A percentile compares a stretch with the other conserved stretches of the same genome.
These are phyloP conservation scores for Aeoliscus strigatus DNA, from an alignment of 2,797 vertebrate genomes.

Conservation along the genomic window DNA sequence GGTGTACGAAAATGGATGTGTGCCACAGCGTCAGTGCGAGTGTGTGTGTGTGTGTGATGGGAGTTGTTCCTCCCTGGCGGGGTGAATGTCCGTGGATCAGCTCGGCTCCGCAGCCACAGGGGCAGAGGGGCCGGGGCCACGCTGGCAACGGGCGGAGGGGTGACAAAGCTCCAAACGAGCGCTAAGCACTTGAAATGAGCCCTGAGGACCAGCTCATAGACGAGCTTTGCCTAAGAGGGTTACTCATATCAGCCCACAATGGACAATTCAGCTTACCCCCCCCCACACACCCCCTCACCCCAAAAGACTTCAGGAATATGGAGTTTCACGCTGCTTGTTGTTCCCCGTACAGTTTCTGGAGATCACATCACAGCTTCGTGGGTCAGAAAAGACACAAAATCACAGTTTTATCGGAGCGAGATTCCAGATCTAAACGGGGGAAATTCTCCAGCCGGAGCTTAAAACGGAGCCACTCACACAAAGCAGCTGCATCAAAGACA, in stretches of 20 bases:
- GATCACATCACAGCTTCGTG: slow-evolving; percentile 7
- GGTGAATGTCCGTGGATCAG: slow-evolving; percentile 59
- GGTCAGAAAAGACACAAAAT: slow-evolving; percentile 19
- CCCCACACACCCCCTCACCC: too few species aligned
- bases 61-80: slow-evolving; percentile 55
- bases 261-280: slow-evolving; percentile 65
- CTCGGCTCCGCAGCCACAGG: slow-evolving; percentile 59
- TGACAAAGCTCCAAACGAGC: slow-evolving; percentile 73
- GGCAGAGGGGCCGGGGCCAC: slow-evolving; percentile 61
- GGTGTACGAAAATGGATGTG: slow-evolving; percentile 58
- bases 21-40: slow-evolving; percentile 36
- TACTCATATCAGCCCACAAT: slow-evolving; percentile 71
- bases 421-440: slow-evolving; percentile 25
- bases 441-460: slow-evolving; percentile 37
- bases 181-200: slow-evolving; percentile 75
- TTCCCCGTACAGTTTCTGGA: slow-evolving; percentile 14
- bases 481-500: slow-evolving; percentile 69
- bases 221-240: slow-evolving; percentile 76
- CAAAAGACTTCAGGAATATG: slow-evolving; percentile 43
- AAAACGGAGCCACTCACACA: slow-evolving; percentile 37
- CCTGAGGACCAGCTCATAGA: slow-evolving; percentile 68
- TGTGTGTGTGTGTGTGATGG: slow-evolving; percentile 50
- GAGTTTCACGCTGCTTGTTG: slow-evolving; percentile 23
- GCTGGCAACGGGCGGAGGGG: slow-evolving; percentile 65
- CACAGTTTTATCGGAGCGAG: slow-evolving; percentile 2